Percentiles rank a stretch among this genome's conserved stretches.
These are phyloP conservation scores for Gadus macrocephalus DNA, from an alignment of 2,113 vertebrate species.

Conservation along the genomic window DNA sequence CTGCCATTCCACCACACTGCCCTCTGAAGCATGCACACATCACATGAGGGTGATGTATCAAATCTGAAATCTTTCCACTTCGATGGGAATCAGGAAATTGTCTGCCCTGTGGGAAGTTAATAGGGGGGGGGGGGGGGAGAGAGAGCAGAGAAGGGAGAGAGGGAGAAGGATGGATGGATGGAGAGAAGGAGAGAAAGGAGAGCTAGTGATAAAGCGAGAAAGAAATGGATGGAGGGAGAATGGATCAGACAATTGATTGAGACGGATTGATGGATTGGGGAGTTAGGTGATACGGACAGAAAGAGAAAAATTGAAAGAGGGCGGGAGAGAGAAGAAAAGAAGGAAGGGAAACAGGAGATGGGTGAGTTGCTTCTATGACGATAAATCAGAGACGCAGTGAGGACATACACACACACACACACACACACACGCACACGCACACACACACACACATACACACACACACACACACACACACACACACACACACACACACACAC, in stretches of 20 bases:
- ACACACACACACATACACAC: too few species aligned
- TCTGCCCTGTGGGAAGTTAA: slow-evolving; percentile 53
- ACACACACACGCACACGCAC: too few species aligned
- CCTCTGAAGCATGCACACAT: slow-evolving; percentile 42
- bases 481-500: slow-evolving; percentile 43
- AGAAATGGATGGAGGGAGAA: neutral
- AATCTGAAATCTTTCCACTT: slow-evolving; percentile 63
- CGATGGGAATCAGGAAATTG: slow-evolving; percentile 65
- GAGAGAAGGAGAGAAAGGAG: slow-evolving; percentile 10
- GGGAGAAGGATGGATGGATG: slow-evolving; percentile 26
- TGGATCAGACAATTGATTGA: slow-evolving; percentile 59
- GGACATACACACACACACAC: slow-evolving; percentile 50
- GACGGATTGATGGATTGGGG: slow-evolving; percentile 64
- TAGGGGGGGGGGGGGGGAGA: slow-evolving; percentile 51
- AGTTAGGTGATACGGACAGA: neutral
- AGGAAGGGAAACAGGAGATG: slow-evolving; percentile 46
- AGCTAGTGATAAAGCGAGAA: slow-evolving; percentile 17
- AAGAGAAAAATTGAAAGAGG: neutral
- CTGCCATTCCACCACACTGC: slow-evolving; percentile 39
- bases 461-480: slow-evolving; percentile 38
- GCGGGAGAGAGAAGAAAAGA: slow-evolving; percentile 30
- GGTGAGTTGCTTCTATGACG: slow-evolving; percentile 63
- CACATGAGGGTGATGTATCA: slow-evolving; percentile 47
- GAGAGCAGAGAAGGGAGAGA: slow-evolving; percentile 24
- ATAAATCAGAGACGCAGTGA: slow-evolving; percentile 65